These are phyloP conservation scores for Hyles lineata DNA, from an alignment of 2,888 invertebrate species.

Conservation along the genomic window DNA sequence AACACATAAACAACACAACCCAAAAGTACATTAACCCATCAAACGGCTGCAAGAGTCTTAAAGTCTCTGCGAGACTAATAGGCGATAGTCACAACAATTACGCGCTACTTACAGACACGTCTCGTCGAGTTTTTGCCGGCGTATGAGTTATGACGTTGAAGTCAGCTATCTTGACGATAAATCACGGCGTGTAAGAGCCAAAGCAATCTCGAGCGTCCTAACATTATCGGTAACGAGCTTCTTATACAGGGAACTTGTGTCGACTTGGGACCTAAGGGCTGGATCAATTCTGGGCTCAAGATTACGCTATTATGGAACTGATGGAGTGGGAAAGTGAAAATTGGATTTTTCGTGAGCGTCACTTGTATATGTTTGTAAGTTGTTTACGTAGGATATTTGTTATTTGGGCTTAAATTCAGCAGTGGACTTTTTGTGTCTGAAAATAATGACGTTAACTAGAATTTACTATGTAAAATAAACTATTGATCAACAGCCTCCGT, in stretches of 20 bases:
- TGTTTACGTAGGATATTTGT: not conserved
- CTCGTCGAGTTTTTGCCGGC: slow-evolving; percentile 63
- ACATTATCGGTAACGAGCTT: slow-evolving; percentile 67
- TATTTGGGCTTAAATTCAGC: not conserved
- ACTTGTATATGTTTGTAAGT: not conserved
- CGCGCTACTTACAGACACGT: slow-evolving; percentile 57
- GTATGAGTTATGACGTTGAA: slow-evolving; percentile 68
- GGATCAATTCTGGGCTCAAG: slow-evolving; percentile 14
- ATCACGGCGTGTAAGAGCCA: slow-evolving; percentile 52
- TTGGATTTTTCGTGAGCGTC: not conserved
- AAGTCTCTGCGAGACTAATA: not conserved
- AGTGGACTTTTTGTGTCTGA: too few species aligned
- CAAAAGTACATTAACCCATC: not conserved
- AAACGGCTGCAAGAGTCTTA: not conserved
- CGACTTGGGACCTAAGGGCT: slow-evolving; percentile 11
- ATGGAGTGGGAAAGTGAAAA: slow-evolving; percentile 1
- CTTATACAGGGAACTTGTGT: slow-evolving; percentile 51
- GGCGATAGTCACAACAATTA: slow-evolving; percentile 54
- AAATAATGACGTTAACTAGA: too few species aligned
- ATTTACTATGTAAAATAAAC: too few species aligned
- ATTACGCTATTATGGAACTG: slow-evolving; percentile 10
- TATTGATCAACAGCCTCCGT: too few species aligned
- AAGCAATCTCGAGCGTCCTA: slow-evolving; percentile 51
- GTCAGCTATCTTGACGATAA: slow-evolving; percentile 68
- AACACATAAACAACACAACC: not conserved